Base-by-base conservation (phyloP, 2,797 vertebrate genomes). In the Prunella strophiata region DNA sequence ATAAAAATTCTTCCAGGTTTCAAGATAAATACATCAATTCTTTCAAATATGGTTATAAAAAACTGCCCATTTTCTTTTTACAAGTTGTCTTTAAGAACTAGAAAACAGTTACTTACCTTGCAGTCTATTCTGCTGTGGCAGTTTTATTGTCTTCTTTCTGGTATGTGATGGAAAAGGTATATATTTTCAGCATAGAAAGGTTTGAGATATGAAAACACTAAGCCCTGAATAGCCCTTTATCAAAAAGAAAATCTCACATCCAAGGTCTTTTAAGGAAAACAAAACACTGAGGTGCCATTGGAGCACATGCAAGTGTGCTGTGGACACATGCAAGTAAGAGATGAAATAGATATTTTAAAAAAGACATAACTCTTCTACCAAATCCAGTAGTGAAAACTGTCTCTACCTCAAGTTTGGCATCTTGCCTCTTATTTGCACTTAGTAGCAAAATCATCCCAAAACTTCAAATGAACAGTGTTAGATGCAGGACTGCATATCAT, bases 1-100 rank as follows among this genome's bases (percentile, higher is more conserved):
- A 92, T 81, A 95, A 97, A 95, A 96, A 91, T 88, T 95, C 72
- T 74, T 91, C 32, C 70, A 92, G 72, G 68, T 95, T 95, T 96
- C 78, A 90, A 83, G 66, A 93, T 89, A 97, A 96, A 96, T 91
- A 91, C 45, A 94, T 93, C 81, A 92, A 62, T 75, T 84, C 70
- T 93, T 95, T 94, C 88, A 94, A 63, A 66, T 57, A 63, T 29
- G n/a, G 70, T 88, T 93, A 86, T 94, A 93, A 96, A 96, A 94
- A 82, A 2, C 8, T 66, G 34, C 38, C 70, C 22, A 66, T 94
- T 94, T 95, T 89, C 78, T 94, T 93, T 93, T 95, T 92, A 94
- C 50, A 68, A 71, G 52, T 84, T 88, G 38, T 66, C 76, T 93
- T 96, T 91, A 97, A 89, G 83, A 87, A 70, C 81, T 80, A 86